A percentile compares a stretch with the other conserved stretches of the same genome.
These are phyloP conservation scores for Laterallus jamaicensis DNA, from an alignment of 2,113 vertebrate species.

Conservation along the genomic window DNA sequence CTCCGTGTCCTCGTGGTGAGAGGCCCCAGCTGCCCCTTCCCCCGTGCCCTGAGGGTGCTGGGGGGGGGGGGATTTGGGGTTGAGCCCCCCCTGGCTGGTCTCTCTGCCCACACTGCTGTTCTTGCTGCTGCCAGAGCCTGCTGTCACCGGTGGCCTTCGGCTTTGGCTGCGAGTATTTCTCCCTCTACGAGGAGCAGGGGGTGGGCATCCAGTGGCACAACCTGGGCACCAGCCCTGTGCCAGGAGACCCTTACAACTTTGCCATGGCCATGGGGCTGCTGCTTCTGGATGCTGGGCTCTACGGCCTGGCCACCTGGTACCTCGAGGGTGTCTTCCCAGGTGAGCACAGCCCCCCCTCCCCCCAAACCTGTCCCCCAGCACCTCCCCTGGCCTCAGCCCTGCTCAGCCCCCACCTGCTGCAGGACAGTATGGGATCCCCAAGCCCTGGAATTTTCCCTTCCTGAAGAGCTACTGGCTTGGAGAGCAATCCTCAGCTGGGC, in stretches of 20 bases:
- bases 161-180: slow-evolving; percentile 90
- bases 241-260: slow-evolving; percentile 84
- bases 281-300: slow-evolving; percentile 83
- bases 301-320: slow-evolving; percentile 85
- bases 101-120: rapidly evolving
- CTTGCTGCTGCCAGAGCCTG: slow-evolving; percentile 76
- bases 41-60: rapidly evolving
- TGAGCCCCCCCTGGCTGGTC: rapidly evolving
- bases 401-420: not conserved
- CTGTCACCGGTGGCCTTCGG: slow-evolving; percentile 93
- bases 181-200: slow-evolving; percentile 89
- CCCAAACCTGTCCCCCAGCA: rapidly evolving
- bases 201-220: slow-evolving; percentile 90
- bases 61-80: not conserved
- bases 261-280: slow-evolving; percentile 79
- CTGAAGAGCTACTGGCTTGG: slow-evolving; percentile 86
- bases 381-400: rapidly evolving
- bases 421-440: slow-evolving; percentile 90
- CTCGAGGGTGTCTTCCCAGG: slow-evolving; percentile 90
- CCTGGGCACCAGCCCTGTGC: slow-evolving; percentile 75
- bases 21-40: rapidly evolving
- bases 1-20: slow-evolving; percentile 81
- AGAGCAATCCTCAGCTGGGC: slow-evolving; percentile 60
- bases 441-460: slow-evolving; percentile 90
- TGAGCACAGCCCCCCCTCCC: not conserved